Conservation (phyloP, 2,113 vertebrate species). For the Spea multiplicata region DNA sequence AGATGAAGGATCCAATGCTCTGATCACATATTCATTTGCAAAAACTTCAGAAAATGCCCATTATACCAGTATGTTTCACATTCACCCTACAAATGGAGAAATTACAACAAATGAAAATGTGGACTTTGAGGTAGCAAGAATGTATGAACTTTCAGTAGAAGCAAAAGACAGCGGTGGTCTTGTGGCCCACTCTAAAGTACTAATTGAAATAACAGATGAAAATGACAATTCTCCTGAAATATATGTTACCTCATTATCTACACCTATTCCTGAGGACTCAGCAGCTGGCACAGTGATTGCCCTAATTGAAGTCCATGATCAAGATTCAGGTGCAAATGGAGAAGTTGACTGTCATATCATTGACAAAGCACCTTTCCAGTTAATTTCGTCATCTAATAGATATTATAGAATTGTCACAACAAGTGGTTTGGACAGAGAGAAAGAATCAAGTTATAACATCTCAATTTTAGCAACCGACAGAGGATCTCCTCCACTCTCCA, state of each 20-base stretch:
- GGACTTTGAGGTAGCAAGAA: slow-evolving; percentile 57
- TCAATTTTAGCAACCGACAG: slow-evolving; percentile 56
- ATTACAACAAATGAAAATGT: too few relatives aligned
- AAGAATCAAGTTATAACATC: slow-evolving; percentile 55
- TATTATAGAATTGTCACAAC: slow-evolving; percentile 62
- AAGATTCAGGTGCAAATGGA: slow-evolving; percentile 61
- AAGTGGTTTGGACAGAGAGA: slow-evolving; percentile 56
- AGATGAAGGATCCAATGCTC: too few relatives aligned
- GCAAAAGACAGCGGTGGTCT: slow-evolving; percentile 59
- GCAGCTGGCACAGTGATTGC: slow-evolving; percentile 57
- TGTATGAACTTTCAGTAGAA: slow-evolving; percentile 60
- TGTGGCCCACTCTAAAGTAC: slow-evolving; percentile 55
- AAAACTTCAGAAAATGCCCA: too few relatives aligned
- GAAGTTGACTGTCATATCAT: slow-evolving; percentile 53
- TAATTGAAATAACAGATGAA: slow-evolving; percentile 59
- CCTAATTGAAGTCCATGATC: slow-evolving; percentile 59
- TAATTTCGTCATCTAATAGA: slow-evolving; percentile 56
- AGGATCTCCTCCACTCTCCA: slow-evolving; percentile 56
- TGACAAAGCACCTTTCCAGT: slow-evolving; percentile 53
- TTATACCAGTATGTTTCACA: too few relatives aligned
- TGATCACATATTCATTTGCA: too few relatives aligned
- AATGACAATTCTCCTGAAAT: slow-evolving; percentile 57
- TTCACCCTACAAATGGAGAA: too few relatives aligned
- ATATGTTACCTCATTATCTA: slow-evolving; percentile 39
- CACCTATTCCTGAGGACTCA: slow-evolving; percentile 57